Percentiles rank a stretch among this genome's conserved stretches.
phyloP scores from a whole-genome alignment of 2,113 vertebrate species.

The Vireo altiloquus region DNA sequence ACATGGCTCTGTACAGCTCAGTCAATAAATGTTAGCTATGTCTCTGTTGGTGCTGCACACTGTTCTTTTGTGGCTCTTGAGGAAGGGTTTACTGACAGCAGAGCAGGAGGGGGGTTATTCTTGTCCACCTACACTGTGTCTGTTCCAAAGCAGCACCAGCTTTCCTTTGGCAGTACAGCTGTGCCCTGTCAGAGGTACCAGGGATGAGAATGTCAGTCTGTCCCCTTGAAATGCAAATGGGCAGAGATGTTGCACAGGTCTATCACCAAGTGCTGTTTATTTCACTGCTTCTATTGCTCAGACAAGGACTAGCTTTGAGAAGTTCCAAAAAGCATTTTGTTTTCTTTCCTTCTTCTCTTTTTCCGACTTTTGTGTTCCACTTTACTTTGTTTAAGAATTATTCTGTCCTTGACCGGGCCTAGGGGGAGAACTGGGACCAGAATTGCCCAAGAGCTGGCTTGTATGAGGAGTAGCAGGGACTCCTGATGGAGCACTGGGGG shows the following conservation, averaged over 20 bases:
- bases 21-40: background rate
- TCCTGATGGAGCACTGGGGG: background rate
- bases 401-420: background rate
- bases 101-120: background rate
- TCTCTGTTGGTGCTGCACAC: background rate
- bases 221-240: background rate
- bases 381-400: background rate
- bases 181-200: background rate
- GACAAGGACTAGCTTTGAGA: background rate
- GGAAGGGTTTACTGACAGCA: background rate
- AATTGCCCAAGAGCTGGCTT: background rate
- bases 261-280: background rate
- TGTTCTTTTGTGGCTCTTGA: background rate
- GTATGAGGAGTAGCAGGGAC: too few species aligned
- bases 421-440: background rate
- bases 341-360: background rate
- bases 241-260: background rate
- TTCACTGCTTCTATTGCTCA: background rate
- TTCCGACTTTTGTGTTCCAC: fast-evolving
- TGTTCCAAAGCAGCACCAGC: background rate
- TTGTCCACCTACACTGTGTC: background rate
- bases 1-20: background rate
- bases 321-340: background rate
- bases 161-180: background rate
- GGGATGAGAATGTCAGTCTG: background rate